phyloP scores from a whole-genome alignment of 2,113 vertebrate genomes.

The Heterotilapia buettikoferi region DNA sequence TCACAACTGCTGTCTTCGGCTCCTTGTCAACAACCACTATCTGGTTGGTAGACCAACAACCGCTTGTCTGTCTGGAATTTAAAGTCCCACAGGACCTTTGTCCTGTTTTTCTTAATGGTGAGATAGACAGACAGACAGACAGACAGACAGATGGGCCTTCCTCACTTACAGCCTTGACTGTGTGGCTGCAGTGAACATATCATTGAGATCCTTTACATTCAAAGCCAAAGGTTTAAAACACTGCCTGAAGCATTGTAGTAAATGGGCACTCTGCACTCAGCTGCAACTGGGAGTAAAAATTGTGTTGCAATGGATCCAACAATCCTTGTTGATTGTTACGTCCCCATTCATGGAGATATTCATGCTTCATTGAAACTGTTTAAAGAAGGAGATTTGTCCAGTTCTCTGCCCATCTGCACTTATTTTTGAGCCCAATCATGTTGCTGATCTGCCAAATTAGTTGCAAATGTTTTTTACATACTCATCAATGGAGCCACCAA shows the following conservation, averaged over 20 bases:
- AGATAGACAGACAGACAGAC: accelerated
- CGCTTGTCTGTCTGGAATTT: background rate
- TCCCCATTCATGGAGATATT: background rate
- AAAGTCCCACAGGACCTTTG: background rate
- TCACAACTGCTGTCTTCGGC: background rate
- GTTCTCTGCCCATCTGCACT: background rate
- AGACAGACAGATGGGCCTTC: background rate
- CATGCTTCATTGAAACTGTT: background rate
- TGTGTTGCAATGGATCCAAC: background rate
- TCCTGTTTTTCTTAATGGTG: background rate
- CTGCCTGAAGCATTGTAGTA: background rate
- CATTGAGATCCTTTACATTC: background rate
- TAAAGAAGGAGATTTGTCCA: background rate
- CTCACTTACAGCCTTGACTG: background rate
- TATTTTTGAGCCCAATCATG: background rate
- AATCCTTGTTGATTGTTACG: background rate
- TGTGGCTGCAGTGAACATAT: background rate
- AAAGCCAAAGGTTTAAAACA: background rate
- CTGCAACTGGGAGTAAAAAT: background rate
- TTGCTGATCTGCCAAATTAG: background rate
- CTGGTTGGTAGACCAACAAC: background rate
- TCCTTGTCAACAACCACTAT: background rate
- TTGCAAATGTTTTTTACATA: background rate
- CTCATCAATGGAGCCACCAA: background rate
- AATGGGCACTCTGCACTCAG: background rate